Conservation (phyloP, 2,113 vertebrate species). For the Eublepharis macularius region DNA sequence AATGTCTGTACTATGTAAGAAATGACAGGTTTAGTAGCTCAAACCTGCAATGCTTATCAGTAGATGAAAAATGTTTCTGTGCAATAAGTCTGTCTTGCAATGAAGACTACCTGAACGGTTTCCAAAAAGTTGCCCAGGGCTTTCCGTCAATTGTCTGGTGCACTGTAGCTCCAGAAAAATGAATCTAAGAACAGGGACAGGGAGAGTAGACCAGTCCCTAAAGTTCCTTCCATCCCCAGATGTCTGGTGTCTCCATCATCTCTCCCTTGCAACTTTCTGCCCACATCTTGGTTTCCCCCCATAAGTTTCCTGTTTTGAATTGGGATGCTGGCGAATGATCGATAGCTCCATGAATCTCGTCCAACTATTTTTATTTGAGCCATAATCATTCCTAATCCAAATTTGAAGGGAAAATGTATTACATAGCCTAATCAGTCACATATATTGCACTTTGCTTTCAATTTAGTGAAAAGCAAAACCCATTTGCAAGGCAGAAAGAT, state of each 20-base stretch:
- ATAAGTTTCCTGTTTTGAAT: neutral
- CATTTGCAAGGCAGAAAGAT: slow-evolving; percentile 57
- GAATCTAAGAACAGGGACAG: too few species aligned
- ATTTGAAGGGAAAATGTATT: slow-evolving; percentile 58
- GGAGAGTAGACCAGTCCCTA: too few species aligned
- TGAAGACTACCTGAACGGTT: too few species aligned
- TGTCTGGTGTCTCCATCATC: neutral
- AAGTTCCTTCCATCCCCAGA: too few species aligned
- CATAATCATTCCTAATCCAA: slow-evolving; percentile 74
- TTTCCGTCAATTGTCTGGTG: too few species aligned
- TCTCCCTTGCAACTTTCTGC: fast-evolving
- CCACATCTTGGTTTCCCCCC: neutral
- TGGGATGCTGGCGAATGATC: slow-evolving; percentile 30
- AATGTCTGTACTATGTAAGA: too few species aligned
- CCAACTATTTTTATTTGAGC: slow-evolving; percentile 69
- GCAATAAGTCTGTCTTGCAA: too few species aligned
- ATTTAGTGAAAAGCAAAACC: slow-evolving; percentile 67
- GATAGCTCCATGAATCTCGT: slow-evolving; percentile 59
- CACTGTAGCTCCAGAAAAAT: too few species aligned
- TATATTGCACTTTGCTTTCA: slow-evolving; percentile 57
- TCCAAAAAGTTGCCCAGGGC: too few species aligned
- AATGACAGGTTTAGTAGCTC: too few species aligned
- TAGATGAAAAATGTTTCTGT: too few species aligned
- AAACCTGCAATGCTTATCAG: too few species aligned
- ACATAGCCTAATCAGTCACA: slow-evolving; percentile 65